Conservation (phyloP, 2,113 vertebrate genomes). For the Clarias batrachus region DNA sequence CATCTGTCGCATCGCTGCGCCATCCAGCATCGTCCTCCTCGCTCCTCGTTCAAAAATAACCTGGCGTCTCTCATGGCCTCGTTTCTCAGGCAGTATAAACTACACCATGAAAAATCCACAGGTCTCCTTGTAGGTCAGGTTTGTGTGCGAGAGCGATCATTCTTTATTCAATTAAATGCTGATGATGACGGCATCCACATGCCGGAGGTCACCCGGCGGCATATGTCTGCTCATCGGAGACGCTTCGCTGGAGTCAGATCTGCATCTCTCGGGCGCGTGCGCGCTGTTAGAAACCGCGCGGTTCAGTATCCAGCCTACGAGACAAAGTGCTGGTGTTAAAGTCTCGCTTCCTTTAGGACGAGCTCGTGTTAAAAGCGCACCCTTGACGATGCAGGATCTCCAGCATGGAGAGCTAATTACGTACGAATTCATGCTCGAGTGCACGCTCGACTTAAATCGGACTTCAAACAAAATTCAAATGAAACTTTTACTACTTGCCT, state of each 20-base stretch:
- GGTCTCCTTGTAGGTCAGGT: slow-evolving; percentile 29
- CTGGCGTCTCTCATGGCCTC: slow-evolving; percentile 26
- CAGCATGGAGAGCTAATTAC: not conserved
- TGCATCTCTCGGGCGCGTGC: not conserved
- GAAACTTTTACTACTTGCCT: too few species aligned
- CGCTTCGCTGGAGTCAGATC: not conserved
- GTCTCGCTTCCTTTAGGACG: slow-evolving; percentile 50
- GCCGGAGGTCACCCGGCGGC: not conserved
- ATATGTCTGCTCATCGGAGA: not conserved
- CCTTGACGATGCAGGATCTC: slow-evolving; percentile 35
- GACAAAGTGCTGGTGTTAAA: slow-evolving; percentile 57
- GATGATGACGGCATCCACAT: slow-evolving; percentile 9
- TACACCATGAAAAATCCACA: not conserved
- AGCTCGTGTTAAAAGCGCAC: slow-evolving; percentile 66
- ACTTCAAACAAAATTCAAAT: too few species aligned
- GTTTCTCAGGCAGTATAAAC: slow-evolving; percentile 11
- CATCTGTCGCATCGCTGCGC: slow-evolving; percentile 59
- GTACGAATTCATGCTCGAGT: not conserved
- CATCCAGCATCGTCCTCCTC: slow-evolving; percentile 29
- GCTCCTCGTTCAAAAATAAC: slow-evolving; percentile 32
- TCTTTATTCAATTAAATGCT: not conserved
- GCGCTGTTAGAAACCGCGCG: not conserved
- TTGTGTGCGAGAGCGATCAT: slow-evolving; percentile 2
- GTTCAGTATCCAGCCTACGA: not conserved
- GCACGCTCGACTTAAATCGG: not conserved